Evolutionary conservation across 2,888 invertebrate species (phyloP), one percentile per base, ranked within the genome.

Genomic region (Pterobdella sp.): DNA sequence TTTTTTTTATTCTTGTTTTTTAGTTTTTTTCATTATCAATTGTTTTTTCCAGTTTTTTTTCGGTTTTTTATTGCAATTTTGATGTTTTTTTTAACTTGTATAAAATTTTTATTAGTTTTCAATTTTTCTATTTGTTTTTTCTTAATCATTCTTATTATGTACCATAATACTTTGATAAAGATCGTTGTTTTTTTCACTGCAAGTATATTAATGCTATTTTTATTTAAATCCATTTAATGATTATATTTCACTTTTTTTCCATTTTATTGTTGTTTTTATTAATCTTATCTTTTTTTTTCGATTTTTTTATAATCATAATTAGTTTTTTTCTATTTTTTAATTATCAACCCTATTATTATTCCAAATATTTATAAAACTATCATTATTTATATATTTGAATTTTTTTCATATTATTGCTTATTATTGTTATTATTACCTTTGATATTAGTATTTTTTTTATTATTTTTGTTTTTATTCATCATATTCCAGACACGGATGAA

Each of bases 341-440:
- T 60, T 60, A 60, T 60, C 29, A 60, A 26, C 29, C n/a, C 29
- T 60, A 10, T 60, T 60, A 60, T 60, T 60, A 60, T 60, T 60
- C n/a, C 29, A n/a, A n/a, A n/a, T n/a, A n/a, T n/a, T n/a, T n/a
- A n/a, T n/a, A n/a, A n/a, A n/a, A n/a, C n/a, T n/a, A n/a, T n/a
- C n/a, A n/a, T n/a, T n/a, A n/a, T n/a, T n/a, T n/a, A n/a, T n/a
- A n/a, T n/a, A n/a, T n/a, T n/a, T n/a, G n/a, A n/a, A n/a, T n/a
- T n/a, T n/a, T n/a, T n/a, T n/a, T n/a, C 29, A 60, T 4, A 26
- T 1, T 4, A 31, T 31, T 60, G 26, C 26, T 60, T 60, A 60
- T 60, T 60, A 60, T 60, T 60, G 18, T 60, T 60, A 60, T 60
- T 60, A 60, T 60, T 60, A 60, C 31, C 31, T 31, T 60, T 10